These are phyloP conservation scores for Stramonita haemastoma DNA, from an alignment of 2,888 invertebrate genomes.

Conservation along the genomic window DNA sequence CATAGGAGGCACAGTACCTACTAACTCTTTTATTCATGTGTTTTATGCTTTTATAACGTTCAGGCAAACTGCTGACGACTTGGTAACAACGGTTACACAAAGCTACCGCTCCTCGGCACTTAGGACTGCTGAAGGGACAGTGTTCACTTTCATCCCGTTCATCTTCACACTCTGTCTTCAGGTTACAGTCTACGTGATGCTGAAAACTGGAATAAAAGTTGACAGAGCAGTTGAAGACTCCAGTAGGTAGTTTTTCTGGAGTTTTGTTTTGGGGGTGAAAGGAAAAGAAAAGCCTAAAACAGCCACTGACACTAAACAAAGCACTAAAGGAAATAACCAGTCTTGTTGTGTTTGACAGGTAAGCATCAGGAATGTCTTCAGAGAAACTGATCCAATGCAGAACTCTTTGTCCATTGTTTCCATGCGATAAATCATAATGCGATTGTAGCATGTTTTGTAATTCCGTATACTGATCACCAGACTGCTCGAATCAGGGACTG, in stretches of 20 bases:
- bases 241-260: not conserved
- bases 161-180: slow-evolving; percentile 16
- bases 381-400: too few species aligned
- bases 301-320: not conserved
- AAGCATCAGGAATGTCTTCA: too few species aligned
- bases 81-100: not conserved
- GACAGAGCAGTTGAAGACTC: not conserved
- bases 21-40: too few species aligned
- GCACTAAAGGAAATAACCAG: too few species aligned
- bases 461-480: too few species aligned
- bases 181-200: slow-evolving; percentile 1
- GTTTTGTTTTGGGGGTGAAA: not conserved
- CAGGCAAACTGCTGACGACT: not conserved
- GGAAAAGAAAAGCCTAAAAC: not conserved
- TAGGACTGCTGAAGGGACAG: slow-evolving; percentile 19
- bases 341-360: too few species aligned
- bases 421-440: too few species aligned
- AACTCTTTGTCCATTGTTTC: too few species aligned
- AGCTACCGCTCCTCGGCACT: not conserved
- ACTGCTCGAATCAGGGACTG: too few species aligned
- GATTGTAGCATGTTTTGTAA: too few species aligned
- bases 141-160: not conserved
- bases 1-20: too few species aligned
- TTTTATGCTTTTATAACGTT: too few species aligned
- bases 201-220: not conserved